Evolutionary conservation across 2,797 vertebrate species (phyloP), one percentile per base, ranked within the genome.

Genomic region (Silurus lanzhouensis): DNA sequence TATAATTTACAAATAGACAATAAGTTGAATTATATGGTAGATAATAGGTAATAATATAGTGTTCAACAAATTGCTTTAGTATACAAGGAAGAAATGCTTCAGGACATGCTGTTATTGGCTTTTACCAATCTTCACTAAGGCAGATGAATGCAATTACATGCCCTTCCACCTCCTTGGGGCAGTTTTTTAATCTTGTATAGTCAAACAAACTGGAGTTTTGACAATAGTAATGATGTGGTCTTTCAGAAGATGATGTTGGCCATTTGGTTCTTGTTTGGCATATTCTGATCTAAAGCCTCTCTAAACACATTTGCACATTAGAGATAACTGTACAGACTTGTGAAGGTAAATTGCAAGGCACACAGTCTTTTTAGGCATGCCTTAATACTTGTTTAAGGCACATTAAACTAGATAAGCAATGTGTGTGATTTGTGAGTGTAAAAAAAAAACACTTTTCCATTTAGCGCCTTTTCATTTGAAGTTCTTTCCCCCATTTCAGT

Each of bases 321-420:
- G 44, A 55, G 84, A 85, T 77, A 78, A 77, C 25, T 19, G 55
- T 68, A 44, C 48, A 77, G 75, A 77, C 75, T 19, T 19, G n/a
- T 74, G 48, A 74, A 74, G 75, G 31, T 70, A 60, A 70, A 57
- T 3, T 58, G 48, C 22, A 44, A 78, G 31, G 63, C 20, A 46
- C 22, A 38, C 48, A 68, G 63, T 55, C 63, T 67, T 13, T 63
- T 80, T 70, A 31, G 31, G 57, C 38, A n/a, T 12, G 38, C 38
- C 67, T 71, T 77, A 71, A 70, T 48, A 55, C 44, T 55, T 81
- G 48, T 38, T n/a, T 9, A 31, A 15, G 27, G 84, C 38, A 27
- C 44, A 77, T 55, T 77, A 86, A 82, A 82, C 44, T 19, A 22
- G 81, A 86, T 83, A 83, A 83, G 67, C 75, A 31, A 55, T 22